Conservation (phyloP, 2,888 invertebrate genomes). For the Plagodis dolabraria region DNA sequence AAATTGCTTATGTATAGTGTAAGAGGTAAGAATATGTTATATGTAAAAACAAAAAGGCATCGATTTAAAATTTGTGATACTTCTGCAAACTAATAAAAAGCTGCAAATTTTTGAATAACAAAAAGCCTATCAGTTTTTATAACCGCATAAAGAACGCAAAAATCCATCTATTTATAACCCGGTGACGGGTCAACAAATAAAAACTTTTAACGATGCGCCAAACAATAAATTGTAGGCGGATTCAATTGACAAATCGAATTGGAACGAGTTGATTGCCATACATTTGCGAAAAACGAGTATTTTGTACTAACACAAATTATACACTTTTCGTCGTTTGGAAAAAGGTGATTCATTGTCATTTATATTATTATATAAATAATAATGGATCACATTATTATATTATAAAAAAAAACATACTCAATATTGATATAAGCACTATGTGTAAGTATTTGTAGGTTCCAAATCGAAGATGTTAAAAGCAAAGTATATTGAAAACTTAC, state of each 20-base stretch:
- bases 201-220: constrained; percentile 46
- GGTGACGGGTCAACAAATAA: constrained; percentile 48
- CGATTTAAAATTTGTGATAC: constrained; percentile 6
- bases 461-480: too few species aligned
- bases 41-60: neutral
- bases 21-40: too few species aligned
- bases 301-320: constrained; percentile 9
- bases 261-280: constrained; percentile 29
- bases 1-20: too few species aligned
- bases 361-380: too few species aligned
- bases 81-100: constrained; percentile 12
- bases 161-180: constrained; percentile 36
- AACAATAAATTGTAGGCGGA: constrained; percentile 50
- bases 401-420: too few species aligned
- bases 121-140: constrained; percentile 31
- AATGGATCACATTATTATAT: too few species aligned
- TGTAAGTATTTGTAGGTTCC: too few species aligned
- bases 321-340: neutral
- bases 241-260: constrained; percentile 42
- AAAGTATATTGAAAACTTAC: too few species aligned
- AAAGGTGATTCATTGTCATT: too few species aligned
- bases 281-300: neutral
- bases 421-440: too few species aligned
- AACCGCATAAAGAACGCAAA: constrained; percentile 33
- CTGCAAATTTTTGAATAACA: constrained; percentile 16